Conservation (phyloP, 1,140 invertebrate genomes). For the Asbolus verrucosus region DNA sequence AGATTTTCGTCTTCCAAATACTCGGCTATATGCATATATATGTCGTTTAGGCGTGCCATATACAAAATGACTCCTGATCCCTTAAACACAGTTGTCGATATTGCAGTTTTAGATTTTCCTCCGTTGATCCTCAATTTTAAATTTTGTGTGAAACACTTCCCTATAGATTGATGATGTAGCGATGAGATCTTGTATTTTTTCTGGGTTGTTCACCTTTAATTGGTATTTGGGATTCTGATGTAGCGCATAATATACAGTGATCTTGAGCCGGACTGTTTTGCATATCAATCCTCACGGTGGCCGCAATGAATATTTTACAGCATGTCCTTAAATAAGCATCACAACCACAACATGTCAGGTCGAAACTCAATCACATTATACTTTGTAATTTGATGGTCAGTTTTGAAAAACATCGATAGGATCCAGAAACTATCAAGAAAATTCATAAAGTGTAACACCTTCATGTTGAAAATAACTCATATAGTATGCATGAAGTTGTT, state of each 20-base stretch:
- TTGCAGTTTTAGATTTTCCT: slow-evolving; percentile 18
- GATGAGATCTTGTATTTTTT: slow-evolving; percentile 7
- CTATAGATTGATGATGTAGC: slow-evolving; percentile 4
- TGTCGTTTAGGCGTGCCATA: slow-evolving; percentile 23
- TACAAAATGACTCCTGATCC: slow-evolving; percentile 34
- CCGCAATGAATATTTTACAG: slow-evolving; percentile 39
- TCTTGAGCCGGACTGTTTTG: slow-evolving; percentile 32
- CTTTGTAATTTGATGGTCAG: slow-evolving; percentile 27
- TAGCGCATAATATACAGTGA: slow-evolving; percentile 32
- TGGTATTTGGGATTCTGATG: slow-evolving; percentile 9
- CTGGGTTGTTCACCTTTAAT: slow-evolving; percentile 15
- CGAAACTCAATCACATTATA: slow-evolving; percentile 31
- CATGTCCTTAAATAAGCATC: slow-evolving; percentile 36
- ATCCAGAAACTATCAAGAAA: not conserved
- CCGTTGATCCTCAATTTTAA: not conserved
- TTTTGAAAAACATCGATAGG: slow-evolving; percentile 3
- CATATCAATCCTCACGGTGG: slow-evolving; percentile 28
- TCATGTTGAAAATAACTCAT: not conserved
- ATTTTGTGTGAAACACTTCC: slow-evolving; percentile 8
- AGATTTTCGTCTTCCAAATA: slow-evolving; percentile 18
- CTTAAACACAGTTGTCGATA: slow-evolving; percentile 23
- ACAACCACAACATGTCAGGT: slow-evolving; percentile 31
- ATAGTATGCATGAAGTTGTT: slow-evolving; percentile 19
- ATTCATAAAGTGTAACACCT: slow-evolving; percentile 8
- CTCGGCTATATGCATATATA: slow-evolving; percentile 5